These are phyloP conservation scores for Lomographa bimaculata DNA, from an alignment of 2,888 invertebrate genomes.

Conservation along the genomic window DNA sequence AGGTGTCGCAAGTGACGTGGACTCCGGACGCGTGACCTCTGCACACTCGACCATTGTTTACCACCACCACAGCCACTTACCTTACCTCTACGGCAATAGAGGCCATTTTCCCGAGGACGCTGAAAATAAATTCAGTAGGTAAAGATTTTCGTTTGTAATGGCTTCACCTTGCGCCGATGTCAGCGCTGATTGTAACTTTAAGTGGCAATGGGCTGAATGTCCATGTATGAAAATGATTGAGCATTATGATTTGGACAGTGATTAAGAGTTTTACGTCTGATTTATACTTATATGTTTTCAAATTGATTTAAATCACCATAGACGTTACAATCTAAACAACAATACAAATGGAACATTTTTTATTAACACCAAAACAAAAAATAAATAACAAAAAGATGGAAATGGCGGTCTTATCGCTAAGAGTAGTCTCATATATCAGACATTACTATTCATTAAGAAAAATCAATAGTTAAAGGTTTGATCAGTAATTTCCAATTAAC, in stretches of 20 bases:
- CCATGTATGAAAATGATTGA: background rate
- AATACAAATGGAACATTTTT: too few relatives aligned
- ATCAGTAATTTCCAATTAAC: too few relatives aligned
- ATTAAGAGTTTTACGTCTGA: too few relatives aligned
- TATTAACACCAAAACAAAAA: too few relatives aligned
- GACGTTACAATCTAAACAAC: too few relatives aligned
- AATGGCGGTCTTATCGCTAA: too few relatives aligned
- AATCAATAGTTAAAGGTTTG: too few relatives aligned
- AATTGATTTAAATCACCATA: too few relatives aligned
- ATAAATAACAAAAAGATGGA: too few relatives aligned
- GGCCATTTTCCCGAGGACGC: slow-evolving; percentile 5
- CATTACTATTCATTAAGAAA: too few relatives aligned
- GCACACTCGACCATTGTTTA: slow-evolving; percentile 35
- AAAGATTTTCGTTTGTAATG: slow-evolving; percentile 21
- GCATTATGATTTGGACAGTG: background rate
- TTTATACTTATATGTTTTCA: too few relatives aligned
- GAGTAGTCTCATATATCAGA: too few relatives aligned
- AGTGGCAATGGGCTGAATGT: slow-evolving; percentile 1
- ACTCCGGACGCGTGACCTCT: slow-evolving; percentile 35
- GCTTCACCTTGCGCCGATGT: slow-evolving; percentile 18
- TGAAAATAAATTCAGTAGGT: slow-evolving; percentile 26
- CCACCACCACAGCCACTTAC: slow-evolving; percentile 9
- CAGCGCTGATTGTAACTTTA: slow-evolving; percentile 2
- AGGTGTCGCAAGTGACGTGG: slow-evolving; percentile 19
- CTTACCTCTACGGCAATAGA: slow-evolving; percentile 14